Evolutionary conservation across 92 coral and sea anemone species (phyloP), one percentile per base, ranked within the genome.

Genomic region (Blastomussa wellsi): DNA sequence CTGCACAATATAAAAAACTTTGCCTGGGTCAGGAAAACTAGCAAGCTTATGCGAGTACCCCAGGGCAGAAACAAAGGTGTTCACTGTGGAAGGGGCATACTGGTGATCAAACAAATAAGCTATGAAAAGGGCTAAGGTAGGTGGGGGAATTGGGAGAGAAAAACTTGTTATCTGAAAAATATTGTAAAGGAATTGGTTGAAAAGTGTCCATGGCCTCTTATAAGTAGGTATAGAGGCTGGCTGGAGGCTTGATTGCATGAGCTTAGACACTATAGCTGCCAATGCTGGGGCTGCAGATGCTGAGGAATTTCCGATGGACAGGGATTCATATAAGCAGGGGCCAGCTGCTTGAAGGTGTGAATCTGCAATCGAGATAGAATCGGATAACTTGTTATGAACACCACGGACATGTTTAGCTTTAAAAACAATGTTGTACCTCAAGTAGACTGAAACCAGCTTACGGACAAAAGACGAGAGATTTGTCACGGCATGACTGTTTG

Each of bases 161-260:
- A 48, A 12, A 9, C 5, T 12, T 7, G 53, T 39, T 3, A 3
- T 3, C 44, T 39, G 53, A 7, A 48, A 12, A 5, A 15, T 48
- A 12, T 7, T 15, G 11, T 48, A 16, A 13, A 67, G 17, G 26
- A 67, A 2, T 36, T 67, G 71, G 55, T 39, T 71, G 29, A 73
- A 83, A 91, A 87, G 78, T 44, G 33, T 42, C 91, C 94, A 91
- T 14, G 91, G 90, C 6, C 90, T 59, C 14, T 49, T 76, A 73
- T 91, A 91, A 9, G 91, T 85, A 5, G 94, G 90, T 24, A 88
- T 8, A 2, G 90, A 88, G 11, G 90, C 84, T 33, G 83, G 87
- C 84, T 88, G 91, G 1, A 88, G 75, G 62, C 94, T 88, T 29
- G 94, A 84, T 69, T 53, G 38, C 65, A 79, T 26, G 2, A 91